phyloP scores from a whole-genome alignment of 2,113 vertebrate species.

The Clupea harengus region DNA sequence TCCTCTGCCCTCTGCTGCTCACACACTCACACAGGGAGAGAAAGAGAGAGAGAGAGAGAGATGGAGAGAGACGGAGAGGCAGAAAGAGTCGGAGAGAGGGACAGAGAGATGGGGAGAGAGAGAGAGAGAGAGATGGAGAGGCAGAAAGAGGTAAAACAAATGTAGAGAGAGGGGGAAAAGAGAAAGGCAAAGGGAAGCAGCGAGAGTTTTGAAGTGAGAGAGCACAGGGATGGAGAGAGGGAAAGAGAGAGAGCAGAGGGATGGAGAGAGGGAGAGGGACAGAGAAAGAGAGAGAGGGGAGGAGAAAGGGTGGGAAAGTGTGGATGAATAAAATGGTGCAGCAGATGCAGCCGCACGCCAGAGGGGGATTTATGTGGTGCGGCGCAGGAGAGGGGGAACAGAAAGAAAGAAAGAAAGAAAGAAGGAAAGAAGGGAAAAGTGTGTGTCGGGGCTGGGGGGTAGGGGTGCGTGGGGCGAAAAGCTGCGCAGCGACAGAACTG shows the following conservation, averaged over 20 bases:
- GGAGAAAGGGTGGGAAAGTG: constrained; percentile 86
- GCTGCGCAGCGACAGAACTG: constrained; percentile 98
- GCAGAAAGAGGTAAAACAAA: not conserved
- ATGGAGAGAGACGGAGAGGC: not conserved
- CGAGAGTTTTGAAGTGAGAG: not conserved
- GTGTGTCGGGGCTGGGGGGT: not conserved
- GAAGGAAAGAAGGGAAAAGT: not conserved
- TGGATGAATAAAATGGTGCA: constrained; percentile 99
- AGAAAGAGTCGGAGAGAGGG: not conserved
- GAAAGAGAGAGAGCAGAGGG: not conserved
- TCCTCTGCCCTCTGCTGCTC: not conserved
- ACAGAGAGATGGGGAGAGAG: not conserved
- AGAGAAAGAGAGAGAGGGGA: constrained; percentile 49
- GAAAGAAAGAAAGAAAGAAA: not conserved
- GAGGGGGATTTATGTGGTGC: constrained; percentile 90
- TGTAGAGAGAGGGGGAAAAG: not conserved
- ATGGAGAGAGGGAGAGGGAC: not conserved
- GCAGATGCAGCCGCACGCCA: constrained; percentile 99
- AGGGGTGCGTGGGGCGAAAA: constrained; percentile 66
- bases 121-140: not conserved
- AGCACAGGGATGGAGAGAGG: not conserved
- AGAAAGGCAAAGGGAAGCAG: not conserved
- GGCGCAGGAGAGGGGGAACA: constrained; percentile 54
- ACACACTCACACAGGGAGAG: not conserved
- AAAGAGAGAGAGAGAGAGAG: constrained; percentile 39